Evolutionary conservation across 2,888 invertebrate genomes (phyloP), one percentile per base, ranked within the genome.

Genomic region (Clistopyga incitator): DNA sequence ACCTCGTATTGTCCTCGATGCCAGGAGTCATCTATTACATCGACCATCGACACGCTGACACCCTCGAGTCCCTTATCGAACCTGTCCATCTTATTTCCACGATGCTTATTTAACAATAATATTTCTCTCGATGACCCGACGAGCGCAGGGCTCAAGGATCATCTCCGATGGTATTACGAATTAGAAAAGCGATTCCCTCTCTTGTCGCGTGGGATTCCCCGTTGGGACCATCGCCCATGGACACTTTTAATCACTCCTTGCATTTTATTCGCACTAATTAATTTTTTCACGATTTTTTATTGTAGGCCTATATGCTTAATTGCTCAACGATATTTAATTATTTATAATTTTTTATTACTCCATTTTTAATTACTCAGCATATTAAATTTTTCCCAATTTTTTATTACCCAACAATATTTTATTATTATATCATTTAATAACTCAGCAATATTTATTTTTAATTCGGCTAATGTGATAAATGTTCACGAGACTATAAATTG

Each of bases 1-100:
- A 83, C 84, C 84, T 85, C 80, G 61, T 71, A 84, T 85, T 86
- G 86, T 88, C 82, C 84, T 75, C 67, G 15, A 56, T 70, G 82
- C 75, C 77, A 80, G 67, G 47, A 79, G 74, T 76, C 84, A 79
- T 83, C 83, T 75, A 84, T 84, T 80, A 81, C 80, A 82, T 72
- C 76, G 68, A 80, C 79, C 78, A 80, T 76, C 77, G 84, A 59
- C 74, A 86, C 79, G 74, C 72, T 59, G 85, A 85, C 82, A 80
- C 78, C 65, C 50, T 54, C 42, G 11, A n/a, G 34, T 74, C 38
- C 61, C 71, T 77, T 78, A 82, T 85, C 82, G 25, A 71, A 59
- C 38, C 54, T 47, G 52, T 59, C 34, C 15, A 80, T 80, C 80
- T 80, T 38, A 15, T 76, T 80, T 72, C 75, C 71, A 72, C 71